A percentile compares a stretch with the other conserved stretches of the same genome.
Evolutionary conservation across 2,113 vertebrate species (phyloP).

Genomic region (Peromyscus maniculatus): DNA sequence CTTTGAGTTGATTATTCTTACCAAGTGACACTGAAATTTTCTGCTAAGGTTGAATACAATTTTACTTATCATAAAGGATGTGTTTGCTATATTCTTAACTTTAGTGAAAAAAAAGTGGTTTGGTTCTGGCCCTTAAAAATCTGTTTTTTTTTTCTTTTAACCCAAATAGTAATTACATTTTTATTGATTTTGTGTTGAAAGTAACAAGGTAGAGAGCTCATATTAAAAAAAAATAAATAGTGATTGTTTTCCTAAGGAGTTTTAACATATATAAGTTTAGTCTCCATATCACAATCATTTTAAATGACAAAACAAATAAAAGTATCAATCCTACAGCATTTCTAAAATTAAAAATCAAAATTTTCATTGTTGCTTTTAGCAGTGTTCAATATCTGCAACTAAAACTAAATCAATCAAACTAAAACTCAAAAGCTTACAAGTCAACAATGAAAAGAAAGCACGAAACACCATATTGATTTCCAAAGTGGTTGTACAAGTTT

Average conservation of each 20-base stretch:
- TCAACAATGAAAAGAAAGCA: not conserved
- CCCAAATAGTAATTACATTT: not conserved
- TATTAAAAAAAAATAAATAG: not conserved
- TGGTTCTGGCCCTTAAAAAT: not conserved
- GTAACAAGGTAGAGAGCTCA: not conserved
- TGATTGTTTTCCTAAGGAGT: not conserved
- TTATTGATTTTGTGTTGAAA: not conserved
- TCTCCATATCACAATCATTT: not conserved
- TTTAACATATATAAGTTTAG: not conserved
- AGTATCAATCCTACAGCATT: not conserved
- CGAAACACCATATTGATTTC: no score
- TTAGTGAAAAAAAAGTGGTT: not conserved
- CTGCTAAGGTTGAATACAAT: not conserved
- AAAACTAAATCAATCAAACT: not conserved
- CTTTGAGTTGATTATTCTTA: not conserved
- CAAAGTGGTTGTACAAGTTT: no score
- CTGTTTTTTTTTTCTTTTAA: not conserved
- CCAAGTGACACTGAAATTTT: not conserved
- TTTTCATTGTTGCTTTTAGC: not conserved
- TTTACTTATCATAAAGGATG: not conserved
- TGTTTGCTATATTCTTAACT: not conserved
- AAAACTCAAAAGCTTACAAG: not conserved
- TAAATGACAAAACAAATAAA: not conserved
- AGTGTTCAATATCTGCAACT: not conserved
- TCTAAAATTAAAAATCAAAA: slow-evolving; percentile 12